These are phyloP conservation scores for Xyliphius kryptos DNA, from an alignment of 2,113 vertebrate genomes.

Conservation along the genomic window DNA sequence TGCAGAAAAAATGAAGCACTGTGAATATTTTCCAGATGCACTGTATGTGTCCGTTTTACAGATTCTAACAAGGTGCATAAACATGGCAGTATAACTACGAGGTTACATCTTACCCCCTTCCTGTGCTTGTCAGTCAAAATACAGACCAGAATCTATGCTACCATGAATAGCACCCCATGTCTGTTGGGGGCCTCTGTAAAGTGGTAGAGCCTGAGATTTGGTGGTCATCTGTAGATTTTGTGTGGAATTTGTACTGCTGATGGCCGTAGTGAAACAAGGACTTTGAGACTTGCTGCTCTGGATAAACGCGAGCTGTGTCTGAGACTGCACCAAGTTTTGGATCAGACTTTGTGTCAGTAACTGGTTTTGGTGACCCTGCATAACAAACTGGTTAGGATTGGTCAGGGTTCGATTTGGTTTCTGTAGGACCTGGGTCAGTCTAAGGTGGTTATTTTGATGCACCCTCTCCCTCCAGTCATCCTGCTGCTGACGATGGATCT, in stretches of 20 bases:
- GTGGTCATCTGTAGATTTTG: conserved; percentile 17
- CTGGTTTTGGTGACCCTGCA: conserved; percentile 27
- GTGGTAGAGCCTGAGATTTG: conserved; percentile 16
- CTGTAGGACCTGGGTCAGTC: conserved; percentile 33
- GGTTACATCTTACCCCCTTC: background rate
- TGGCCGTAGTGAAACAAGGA: conserved; percentile 8
- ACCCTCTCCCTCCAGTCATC: conserved; percentile 58
- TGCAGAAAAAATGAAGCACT: no score
- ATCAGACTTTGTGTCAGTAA: conserved; percentile 36
- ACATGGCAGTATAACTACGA: no score
- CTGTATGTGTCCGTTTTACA: no score
- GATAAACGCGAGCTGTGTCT: conserved; percentile 32
- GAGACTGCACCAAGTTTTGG: conserved; percentile 39
- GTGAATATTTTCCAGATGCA: no score
- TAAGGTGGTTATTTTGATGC: conserved; percentile 46
- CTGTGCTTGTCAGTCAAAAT: conserved; percentile 22
- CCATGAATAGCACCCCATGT: conserved; percentile 26
- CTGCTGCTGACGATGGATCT: conserved; percentile 71
- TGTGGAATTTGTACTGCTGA: conserved; percentile 1
- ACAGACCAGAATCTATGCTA: conserved; percentile 21
- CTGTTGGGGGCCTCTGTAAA: conserved; percentile 26
- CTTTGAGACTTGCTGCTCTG: conserved; percentile 30
- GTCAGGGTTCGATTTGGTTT: conserved; percentile 49
- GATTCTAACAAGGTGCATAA: no score
- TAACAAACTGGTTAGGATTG: conserved; percentile 27